Percentiles rank a stretch among this genome's conserved stretches.
These are phyloP conservation scores for Epinephelus awoara DNA, from an alignment of 2,797 vertebrate genomes.

Conservation along the genomic window DNA sequence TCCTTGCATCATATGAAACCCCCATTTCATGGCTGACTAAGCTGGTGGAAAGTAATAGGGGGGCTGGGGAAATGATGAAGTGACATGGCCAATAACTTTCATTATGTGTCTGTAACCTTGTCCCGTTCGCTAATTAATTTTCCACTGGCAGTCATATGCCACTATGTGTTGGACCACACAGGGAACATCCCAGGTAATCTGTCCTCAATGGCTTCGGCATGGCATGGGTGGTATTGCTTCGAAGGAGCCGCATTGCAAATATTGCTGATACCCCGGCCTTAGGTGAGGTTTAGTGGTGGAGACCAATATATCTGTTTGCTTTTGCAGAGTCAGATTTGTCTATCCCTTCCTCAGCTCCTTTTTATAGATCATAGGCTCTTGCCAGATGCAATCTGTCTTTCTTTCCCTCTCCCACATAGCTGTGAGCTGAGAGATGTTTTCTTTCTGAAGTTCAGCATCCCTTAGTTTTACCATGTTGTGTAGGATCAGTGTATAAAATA, in stretches of 20 bases:
- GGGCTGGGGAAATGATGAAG: constrained; percentile 79
- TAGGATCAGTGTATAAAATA: constrained; percentile 56
- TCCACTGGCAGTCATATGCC: constrained; percentile 70
- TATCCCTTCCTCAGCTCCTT: constrained; percentile 62
- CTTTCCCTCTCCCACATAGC: constrained; percentile 55
- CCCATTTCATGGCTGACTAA: constrained; percentile 86
- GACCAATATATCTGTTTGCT: constrained; percentile 73
- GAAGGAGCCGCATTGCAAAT: constrained; percentile 46
- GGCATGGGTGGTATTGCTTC: constrained; percentile 22
- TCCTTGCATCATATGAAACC: constrained; percentile 79
- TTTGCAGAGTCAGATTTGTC: constrained; percentile 70
- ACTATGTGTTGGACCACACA: constrained; percentile 35
- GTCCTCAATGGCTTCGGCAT: constrained; percentile 15
- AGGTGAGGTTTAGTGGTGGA: constrained; percentile 56
- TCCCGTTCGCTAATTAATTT: constrained; percentile 85
- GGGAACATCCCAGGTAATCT: constrained; percentile 64
- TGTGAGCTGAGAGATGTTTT: constrained; percentile 50
- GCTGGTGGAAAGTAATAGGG: constrained; percentile 84
- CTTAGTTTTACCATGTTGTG: constrained; percentile 44
- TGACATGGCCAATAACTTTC: constrained; percentile 87
- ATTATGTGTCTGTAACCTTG: constrained; percentile 86
- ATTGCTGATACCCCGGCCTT: constrained; percentile 47
- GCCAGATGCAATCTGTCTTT: constrained; percentile 65
- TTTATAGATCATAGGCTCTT: constrained; percentile 71
- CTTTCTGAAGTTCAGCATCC: constrained; percentile 57